Base-by-base conservation (phyloP, 1,140 invertebrate species). In the Drosophila burlai region DNA sequence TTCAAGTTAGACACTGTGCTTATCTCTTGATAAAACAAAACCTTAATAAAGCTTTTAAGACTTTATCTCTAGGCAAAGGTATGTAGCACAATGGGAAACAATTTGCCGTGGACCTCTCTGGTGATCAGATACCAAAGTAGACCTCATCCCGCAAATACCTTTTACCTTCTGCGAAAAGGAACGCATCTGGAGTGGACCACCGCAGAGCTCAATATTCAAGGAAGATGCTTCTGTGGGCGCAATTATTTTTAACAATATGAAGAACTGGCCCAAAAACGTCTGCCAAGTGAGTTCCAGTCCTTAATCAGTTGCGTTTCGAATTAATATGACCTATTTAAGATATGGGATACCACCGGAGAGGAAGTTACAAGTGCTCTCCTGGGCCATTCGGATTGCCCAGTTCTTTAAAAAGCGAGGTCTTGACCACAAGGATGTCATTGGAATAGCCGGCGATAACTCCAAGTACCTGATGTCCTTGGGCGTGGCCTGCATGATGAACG, bases 401-500 rank as follows among this genome's bases (percentile, higher is more conserved):
- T 52, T 52, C 16, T 31, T 52, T 16, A 52, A 52, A 16, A 31
- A 52, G n/a, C 26, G 49, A 18, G 29, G 49, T 8, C 49, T 52
- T 0, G 7, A 0, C 29, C 49, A 52, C n/a, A 52, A 18, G 16
- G 49, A 52, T 31, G 29, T 52, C 2, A 7, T 52, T 31, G 49
- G 49, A 7, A 52, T 52, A 13, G 49, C 49, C 49, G 49, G n/a
- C 10, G 49, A 52, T 29, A 31, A 52, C 3, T 52, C 49, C 26
- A 52, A 18, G 49, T 52, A 50, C 2, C 10, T 50, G 16, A 31
- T 50, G 49, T 50, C 49, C 49, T 31, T 50, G 26, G 49, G 26
- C 29, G 49, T 50, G 49, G 47, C 47, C 26, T 50, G 47, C 26
- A n/a, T 29, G 47, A 50, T 50, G 47, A 50, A 50, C 26, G 47